phyloP scores from a whole-genome alignment of 1,140 invertebrate genomes.

The Calephelis nemesis region DNA sequence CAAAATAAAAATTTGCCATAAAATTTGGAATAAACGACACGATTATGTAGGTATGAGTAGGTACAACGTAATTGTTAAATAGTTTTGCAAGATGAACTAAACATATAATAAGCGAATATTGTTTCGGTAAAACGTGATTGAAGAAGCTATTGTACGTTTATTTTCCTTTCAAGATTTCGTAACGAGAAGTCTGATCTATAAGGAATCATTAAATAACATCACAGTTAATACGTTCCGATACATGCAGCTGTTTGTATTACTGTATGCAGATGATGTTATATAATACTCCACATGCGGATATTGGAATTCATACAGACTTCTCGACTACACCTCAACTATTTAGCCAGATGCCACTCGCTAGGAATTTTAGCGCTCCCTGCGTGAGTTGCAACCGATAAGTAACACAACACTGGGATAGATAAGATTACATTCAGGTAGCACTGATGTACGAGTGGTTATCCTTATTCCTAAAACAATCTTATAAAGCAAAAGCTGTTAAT shows the following conservation, averaged over 20 bases:
- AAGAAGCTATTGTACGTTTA: conserved; percentile 27
- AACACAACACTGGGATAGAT: too few species aligned
- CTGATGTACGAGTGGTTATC: too few species aligned
- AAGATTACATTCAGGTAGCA: too few species aligned
- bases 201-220: conserved; percentile 26
- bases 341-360: too few species aligned
- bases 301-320: background rate
- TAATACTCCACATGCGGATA: conserved; percentile 1
- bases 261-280: background rate
- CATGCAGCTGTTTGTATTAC: conserved; percentile 7
- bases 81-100: conserved; percentile 13
- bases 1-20: too few species aligned
- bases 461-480: too few species aligned
- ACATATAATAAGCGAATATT: conserved; percentile 14
- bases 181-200: conserved; percentile 21
- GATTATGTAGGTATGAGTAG: too few species aligned
- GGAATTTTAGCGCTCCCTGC: too few species aligned
- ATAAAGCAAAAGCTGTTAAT: background rate
- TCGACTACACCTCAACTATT: too few species aligned
- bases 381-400: too few species aligned
- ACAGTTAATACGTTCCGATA: conserved; percentile 18
- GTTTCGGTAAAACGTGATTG: conserved; percentile 25
- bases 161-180: conserved; percentile 27
- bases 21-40: too few species aligned
- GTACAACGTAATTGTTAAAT: background rate